A percentile compares a stretch with the other conserved stretches of the same genome.
These are phyloP conservation scores for Centroberyx gerrardi DNA, from an alignment of 2,797 vertebrate genomes.

Conservation along the genomic window DNA sequence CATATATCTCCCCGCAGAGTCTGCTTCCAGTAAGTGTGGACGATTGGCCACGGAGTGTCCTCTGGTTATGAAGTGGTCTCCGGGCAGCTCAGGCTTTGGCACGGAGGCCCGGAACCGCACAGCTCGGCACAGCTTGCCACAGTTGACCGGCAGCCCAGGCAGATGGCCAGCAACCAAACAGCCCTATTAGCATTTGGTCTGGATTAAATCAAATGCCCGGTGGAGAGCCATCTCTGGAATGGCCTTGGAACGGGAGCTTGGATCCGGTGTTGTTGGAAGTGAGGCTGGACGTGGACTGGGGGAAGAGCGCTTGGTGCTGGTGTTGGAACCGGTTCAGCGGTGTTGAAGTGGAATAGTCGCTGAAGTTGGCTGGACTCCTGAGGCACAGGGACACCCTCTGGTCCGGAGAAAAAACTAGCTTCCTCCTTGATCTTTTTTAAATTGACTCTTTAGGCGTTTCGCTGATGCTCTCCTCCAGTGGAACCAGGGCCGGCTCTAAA, in stretches of 20 bases:
- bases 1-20: conserved; percentile 36
- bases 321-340: conserved; percentile 41
- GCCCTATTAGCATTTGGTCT: conserved; percentile 88
- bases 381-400: background rate
- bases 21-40: conserved; percentile 68
- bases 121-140: conserved; percentile 77
- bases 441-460: too few species aligned
- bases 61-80: conserved; percentile 79
- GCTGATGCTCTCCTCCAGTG: too few species aligned
- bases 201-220: conserved; percentile 86
- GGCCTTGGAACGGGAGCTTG: conserved; percentile 57
- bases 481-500: too few species aligned
- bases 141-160: conserved; percentile 82
- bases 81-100: conserved; percentile 78
- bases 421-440: background rate
- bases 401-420: too few species aligned
- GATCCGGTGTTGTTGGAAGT: conserved; percentile 45
- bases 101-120: conserved; percentile 49
- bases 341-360: conserved; percentile 37
- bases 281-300: conserved; percentile 28
- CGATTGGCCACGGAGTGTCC: conserved; percentile 74
- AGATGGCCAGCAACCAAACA: conserved; percentile 86
- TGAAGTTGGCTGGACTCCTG: conserved; percentile 27
- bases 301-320: conserved; percentile 8
- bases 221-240: conserved; percentile 71